Percentiles rank a stretch among this genome's conserved stretches.
phyloP scores from a whole-genome alignment of 2,113 vertebrate species.

The Passer montanus region DNA sequence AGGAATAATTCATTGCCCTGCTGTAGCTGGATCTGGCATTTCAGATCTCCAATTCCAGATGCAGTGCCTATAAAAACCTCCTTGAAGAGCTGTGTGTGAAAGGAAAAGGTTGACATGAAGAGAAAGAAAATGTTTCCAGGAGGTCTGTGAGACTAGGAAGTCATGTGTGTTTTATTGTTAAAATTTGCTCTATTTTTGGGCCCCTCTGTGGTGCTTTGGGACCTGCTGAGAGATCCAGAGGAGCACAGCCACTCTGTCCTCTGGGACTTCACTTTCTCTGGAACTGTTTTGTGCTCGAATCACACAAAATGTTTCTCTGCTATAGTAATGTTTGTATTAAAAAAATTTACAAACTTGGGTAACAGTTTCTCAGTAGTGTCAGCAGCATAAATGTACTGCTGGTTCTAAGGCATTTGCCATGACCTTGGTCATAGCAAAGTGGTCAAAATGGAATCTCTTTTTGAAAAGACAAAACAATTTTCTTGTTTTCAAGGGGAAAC shows the following conservation, averaged over 20 bases:
- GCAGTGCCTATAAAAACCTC: background rate
- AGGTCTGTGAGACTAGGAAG: background rate
- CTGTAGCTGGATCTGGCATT: background rate
- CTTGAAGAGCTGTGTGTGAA: background rate
- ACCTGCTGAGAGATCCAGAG: background rate
- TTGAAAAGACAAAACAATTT: background rate
- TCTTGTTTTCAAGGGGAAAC: background rate
- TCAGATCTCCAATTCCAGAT: accelerated
- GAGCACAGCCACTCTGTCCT: background rate
- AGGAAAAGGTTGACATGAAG: background rate
- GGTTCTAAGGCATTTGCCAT: background rate
- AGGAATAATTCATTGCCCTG: background rate
- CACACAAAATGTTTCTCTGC: background rate
- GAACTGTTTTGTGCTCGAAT: background rate
- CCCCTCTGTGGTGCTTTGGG: background rate
- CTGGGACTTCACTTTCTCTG: background rate
- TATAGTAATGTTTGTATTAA: background rate
- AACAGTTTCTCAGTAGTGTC: background rate
- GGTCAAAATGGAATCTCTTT: background rate
- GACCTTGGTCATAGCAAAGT: background rate
- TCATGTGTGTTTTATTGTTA: background rate
- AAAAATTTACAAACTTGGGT: background rate
- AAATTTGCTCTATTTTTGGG: background rate
- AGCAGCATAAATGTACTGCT: background rate
- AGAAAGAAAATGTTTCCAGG: background rate